Percentiles rank a stretch among this genome's conserved stretches.
Evolutionary conservation across 2,113 vertebrate species (phyloP).

Genomic region (Rhabdomys dilectus): DNA sequence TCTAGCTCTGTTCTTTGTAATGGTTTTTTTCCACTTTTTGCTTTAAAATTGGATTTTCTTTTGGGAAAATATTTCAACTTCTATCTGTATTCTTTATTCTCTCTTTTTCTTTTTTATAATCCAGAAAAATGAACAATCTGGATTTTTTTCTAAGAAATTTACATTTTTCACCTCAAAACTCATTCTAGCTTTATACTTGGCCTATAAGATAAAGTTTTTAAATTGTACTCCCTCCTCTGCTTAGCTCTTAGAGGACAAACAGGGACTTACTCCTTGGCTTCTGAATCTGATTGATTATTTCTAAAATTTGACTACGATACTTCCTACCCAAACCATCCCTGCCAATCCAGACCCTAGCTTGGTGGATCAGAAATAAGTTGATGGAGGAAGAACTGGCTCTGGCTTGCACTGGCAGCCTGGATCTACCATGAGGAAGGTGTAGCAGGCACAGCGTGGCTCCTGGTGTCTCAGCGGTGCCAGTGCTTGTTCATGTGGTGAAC

Average conservation of each 20-base stretch:
- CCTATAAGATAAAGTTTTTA: background rate
- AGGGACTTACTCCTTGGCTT: background rate
- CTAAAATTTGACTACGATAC: slow-evolving; percentile 17
- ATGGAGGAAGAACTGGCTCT: no score
- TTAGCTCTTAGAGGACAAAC: background rate
- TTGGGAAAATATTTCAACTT: slow-evolving; percentile 40
- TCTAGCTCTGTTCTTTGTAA: background rate
- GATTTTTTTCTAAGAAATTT: slow-evolving; percentile 15
- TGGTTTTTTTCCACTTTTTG: background rate
- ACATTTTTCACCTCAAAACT: slow-evolving; percentile 17
- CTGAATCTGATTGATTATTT: slow-evolving; percentile 47
- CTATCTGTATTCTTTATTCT: background rate
- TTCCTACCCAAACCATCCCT: background rate
- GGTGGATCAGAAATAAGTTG: background rate
- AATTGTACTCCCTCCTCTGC: background rate
- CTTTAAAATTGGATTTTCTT: slow-evolving; percentile 11
- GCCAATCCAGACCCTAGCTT: background rate
- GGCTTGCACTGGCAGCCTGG: background rate
- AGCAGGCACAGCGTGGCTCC: background rate
- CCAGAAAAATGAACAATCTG: background rate
- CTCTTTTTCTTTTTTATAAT: background rate
- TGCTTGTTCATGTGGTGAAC: background rate
- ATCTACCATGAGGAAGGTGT: background rate
- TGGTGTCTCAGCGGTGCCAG: no score
- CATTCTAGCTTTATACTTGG: background rate